Percentiles rank a stretch among this genome's conserved stretches.
phyloP scores from a whole-genome alignment of 2,113 vertebrate species.

The Calyptomena viridis region DNA sequence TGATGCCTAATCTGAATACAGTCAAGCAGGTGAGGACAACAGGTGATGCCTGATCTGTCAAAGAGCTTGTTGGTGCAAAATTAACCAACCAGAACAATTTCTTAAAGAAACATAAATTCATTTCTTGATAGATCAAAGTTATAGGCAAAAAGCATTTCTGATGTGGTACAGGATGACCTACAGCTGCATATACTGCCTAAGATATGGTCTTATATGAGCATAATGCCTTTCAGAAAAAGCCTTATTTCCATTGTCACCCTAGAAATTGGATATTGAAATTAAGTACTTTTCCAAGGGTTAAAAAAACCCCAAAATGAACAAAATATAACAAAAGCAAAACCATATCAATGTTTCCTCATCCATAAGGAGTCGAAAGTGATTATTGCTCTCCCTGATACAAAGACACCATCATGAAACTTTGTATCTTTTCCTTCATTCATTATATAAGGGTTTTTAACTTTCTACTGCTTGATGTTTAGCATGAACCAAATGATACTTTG shows the following conservation, averaged over 20 bases:
- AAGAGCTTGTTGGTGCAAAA: neutral
- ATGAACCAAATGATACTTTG: constrained; percentile 39
- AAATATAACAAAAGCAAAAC: neutral
- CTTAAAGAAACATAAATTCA: neutral
- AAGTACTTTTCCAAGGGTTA: neutral
- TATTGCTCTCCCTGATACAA: neutral
- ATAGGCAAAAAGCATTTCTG: neutral
- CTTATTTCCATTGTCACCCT: neutral
- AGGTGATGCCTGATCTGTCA: neutral
- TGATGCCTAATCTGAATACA: neutral
- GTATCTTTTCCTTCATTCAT: neutral
- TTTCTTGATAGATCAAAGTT: neutral
- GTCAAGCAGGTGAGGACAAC: neutral
- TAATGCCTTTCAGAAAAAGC: neutral
- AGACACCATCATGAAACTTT: no score
- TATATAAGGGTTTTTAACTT: neutral
- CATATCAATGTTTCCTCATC: neutral
- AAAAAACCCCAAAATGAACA: neutral
- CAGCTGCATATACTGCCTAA: neutral
- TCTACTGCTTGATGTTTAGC: constrained; percentile 48
- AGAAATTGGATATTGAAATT: neutral
- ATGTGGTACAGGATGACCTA: neutral
- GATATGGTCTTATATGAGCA: neutral
- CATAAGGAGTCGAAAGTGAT: neutral
- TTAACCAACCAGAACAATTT: neutral